Evolutionary conservation across 2,113 vertebrate species (phyloP), one percentile per base, ranked within the genome.

Genomic region (Podiceps cristatus): DNA sequence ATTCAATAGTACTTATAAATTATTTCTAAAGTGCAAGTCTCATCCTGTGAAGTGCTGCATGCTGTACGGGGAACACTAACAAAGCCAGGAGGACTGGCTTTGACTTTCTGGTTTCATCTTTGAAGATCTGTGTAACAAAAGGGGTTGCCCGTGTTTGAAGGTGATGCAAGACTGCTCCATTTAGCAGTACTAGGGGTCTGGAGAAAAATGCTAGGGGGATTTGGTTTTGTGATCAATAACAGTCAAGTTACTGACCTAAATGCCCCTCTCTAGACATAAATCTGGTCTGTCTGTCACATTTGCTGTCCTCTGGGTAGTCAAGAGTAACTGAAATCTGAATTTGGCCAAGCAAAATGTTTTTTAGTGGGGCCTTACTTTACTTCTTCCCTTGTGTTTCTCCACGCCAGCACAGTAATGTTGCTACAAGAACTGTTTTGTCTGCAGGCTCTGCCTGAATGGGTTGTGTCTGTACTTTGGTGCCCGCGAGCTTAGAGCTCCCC

Each of bases 1-100:
- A 91, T 69, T 90, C 93, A 62, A 45, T 95, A 88, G 56, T 92
- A 79, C 80, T 85, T 94, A 66, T 82, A 64, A 96, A 97, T 96
- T 87, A 94, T 96, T 96, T 85, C 69, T 93, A 5, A 90, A 94
- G 77, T 44, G 42, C 81, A 89, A 47, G 49, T 77, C 73, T 75
- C 11, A 81, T 76, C 76, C 80, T 93, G 31, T 69, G 81, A 93
- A 58, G 53, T 82, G 66, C 76, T 76, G 42, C 7, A 3, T 86
- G 37, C 56, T 84, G 35, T 62, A 69, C 78, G 45, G n/a, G 29
- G 37, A 33, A 60, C 59, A 37, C 69, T 73, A 74, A 37, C 29
- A 47, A 72, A 72, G 42, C 18, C 69, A 64, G 20, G 50, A 75
- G 47, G 35, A 53, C 53, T 76, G 37, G 22, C 53, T 89, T 85